Evolutionary conservation across 2,888 invertebrate genomes (phyloP), one percentile per base, ranked within the genome.

Genomic region (Pseudococcus viburni): DNA sequence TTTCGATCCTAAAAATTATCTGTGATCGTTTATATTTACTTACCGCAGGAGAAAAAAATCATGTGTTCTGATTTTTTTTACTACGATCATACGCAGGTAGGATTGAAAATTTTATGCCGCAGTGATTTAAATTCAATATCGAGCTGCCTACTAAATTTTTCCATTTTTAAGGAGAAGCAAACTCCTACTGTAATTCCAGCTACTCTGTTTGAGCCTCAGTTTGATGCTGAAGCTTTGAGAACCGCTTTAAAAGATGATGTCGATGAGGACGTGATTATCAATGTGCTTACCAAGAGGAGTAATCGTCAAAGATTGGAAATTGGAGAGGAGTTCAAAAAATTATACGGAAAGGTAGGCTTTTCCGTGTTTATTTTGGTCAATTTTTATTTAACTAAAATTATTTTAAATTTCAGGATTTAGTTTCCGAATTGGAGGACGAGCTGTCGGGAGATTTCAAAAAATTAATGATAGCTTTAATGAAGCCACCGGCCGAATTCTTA

Each of bases 211-310:
- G 94, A 96, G 91, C 94, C 97, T 7, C 94, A 95, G 42, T 94
- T 93, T 12, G 97, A 97, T 94, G 97, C 97, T 0, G 95, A 95
- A 90, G 92, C 94, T 1, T 93, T 97, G 39, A 94, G 96, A 17
- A 96, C 95, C 90, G 97, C 97, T 0, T 97, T 97, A 97, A 97
- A 97, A 92, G 97, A 97, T 85, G 97, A 98, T 48, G 98, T 98
- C 0, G 96, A 98, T 91, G 98, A 98, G 91, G 95, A 96, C 91
- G 93, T 96, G 0, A 95, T 98, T 90, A 97, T 98, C 89, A 94
- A 95, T 90, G 95, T 98, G 17, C 93, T 99, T 84, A 94, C 96
- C 9, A 94, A 94, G 90, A 94, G 98, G 86, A 95, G 95, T 90
- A 97, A 98, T 91, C 94, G 94, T 51, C 98, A 99, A 92, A 94